Evolutionary conservation across 2,888 invertebrate genomes (phyloP), one percentile per base, ranked within the genome.

Genomic region (Julus scanicus): DNA sequence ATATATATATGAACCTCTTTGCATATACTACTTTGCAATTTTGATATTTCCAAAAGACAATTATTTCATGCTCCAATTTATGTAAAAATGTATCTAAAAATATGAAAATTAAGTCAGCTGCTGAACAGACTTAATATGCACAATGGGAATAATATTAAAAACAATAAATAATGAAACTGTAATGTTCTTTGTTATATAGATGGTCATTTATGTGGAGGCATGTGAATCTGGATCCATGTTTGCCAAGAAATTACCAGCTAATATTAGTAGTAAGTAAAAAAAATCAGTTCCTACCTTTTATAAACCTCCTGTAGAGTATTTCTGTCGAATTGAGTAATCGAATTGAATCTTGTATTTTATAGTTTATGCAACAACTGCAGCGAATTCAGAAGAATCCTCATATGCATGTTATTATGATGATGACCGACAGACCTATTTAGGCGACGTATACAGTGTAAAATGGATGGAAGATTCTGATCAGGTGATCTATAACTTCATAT

Each of bases 181-280:
- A 5, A 20, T 8, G 3, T 80, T 48, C 8, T 85, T 86, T 88
- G 9, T 87, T 48, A 37, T 89, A 94, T n/a, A n/a, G 93, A 91
- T 94, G 92, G 93, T 94, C 44, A 91, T 94, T 89, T 94, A 94
- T 91, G 91, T 94, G 88, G 94, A 94, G 91, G 94, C 94, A 2
- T 94, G 94, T 91, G 94, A 94, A 90, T 93, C 94, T 57, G 94
- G 94, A 29, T 94, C 94, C 8, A 94, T 94, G 94, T 94, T 94
- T 91, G 44, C 39, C 49, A 92, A 93, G 71, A 91, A 92, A 15
- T 91, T 94, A 48, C 92, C 93, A 0, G 91, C 92, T 29, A 91
- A 94, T 90, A 92, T 93, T 89, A 93, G 93, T 90, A 92, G 94
- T 94, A 91, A 91, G 91, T 91, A 80, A 9, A 80, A 11, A 63